Evolutionary conservation across 1,140 invertebrate species (phyloP).

Genomic region (Cheumatopsyche charites): DNA sequence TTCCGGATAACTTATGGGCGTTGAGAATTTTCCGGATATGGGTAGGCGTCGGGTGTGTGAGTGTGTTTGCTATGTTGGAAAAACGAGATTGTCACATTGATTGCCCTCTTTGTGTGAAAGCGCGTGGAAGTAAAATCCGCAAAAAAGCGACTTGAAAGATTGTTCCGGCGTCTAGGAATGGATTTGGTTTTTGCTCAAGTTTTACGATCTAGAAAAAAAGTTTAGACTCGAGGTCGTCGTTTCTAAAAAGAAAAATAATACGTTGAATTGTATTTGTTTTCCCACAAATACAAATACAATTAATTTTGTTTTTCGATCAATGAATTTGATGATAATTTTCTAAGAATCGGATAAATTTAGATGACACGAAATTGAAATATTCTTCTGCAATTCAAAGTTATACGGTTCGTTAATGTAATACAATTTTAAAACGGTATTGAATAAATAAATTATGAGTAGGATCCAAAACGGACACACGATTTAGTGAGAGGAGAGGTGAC

Average conservation of each 20-base stretch:
- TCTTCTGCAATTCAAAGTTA: no score
- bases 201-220: neutral
- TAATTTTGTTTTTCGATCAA: no score
- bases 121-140: slow-evolving; percentile 23
- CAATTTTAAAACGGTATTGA: neutral
- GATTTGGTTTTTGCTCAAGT: neutral
- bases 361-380: no score
- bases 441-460: neutral
- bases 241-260: no score
- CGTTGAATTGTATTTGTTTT: no score
- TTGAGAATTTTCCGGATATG: neutral
- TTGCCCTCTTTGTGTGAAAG: slow-evolving; percentile 40
- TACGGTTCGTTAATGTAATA: no score
- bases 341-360: no score
- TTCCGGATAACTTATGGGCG: slow-evolving; percentile 23
- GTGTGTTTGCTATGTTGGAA: slow-evolving; percentile 39
- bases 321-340: no score
- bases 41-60: neutral
- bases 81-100: slow-evolving; percentile 45
- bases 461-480: neutral
- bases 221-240: no score
- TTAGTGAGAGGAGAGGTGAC: slow-evolving; percentile 2
- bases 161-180: neutral
- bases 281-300: no score
- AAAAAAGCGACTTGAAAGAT: slow-evolving; percentile 24